Conservation (phyloP, 2,888 invertebrate genomes). For the Limnephilus rhombicus region DNA sequence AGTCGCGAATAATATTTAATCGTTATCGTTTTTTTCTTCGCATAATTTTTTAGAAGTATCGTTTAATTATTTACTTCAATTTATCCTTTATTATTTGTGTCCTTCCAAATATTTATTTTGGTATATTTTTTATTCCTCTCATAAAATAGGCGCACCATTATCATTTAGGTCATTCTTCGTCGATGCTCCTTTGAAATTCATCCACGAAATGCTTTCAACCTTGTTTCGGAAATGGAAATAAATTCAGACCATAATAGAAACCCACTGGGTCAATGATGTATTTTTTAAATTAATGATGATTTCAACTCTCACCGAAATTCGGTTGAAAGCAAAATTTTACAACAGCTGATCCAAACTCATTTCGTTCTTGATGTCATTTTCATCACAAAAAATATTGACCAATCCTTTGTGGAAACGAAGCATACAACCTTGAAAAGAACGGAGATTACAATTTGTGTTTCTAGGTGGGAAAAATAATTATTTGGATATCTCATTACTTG, state of each 20-base stretch:
- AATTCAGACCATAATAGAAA: background rate
- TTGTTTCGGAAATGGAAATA: background rate
- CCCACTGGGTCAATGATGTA: background rate
- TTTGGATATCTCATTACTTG: background rate
- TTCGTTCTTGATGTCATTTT: background rate
- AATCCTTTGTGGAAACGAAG: conserved; percentile 13
- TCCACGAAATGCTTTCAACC: background rate
- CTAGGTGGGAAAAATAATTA: background rate
- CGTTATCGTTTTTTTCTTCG: background rate
- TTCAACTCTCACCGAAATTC: background rate
- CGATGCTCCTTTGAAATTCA: background rate
- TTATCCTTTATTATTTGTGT: background rate
- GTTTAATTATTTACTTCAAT: background rate
- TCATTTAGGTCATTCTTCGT: background rate
- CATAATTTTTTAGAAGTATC: background rate
- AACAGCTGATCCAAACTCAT: background rate
- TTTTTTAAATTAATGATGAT: background rate
- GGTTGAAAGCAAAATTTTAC: background rate
- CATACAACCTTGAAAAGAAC: background rate
- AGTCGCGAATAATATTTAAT: background rate
- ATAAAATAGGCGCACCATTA: background rate
- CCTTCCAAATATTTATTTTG: background rate
- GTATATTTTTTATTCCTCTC: background rate
- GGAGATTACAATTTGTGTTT: background rate
- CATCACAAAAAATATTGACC: background rate